Conservation (phyloP, 23 tunicate species). For the Halocynthia aurantium region DNA sequence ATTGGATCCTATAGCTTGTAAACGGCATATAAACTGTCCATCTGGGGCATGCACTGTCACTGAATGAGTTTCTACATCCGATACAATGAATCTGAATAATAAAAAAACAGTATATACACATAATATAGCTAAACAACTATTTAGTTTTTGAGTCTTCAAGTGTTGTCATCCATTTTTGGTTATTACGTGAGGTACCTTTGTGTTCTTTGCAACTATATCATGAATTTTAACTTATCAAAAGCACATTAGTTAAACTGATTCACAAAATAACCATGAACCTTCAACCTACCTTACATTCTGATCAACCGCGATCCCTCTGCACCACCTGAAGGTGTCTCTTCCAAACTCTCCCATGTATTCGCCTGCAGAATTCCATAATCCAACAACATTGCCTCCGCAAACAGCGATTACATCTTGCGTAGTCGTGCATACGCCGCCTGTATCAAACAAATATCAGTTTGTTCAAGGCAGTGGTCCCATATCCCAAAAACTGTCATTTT, state of each 20-base stretch:
- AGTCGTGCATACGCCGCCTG: conserved; percentile 35
- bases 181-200: neutral
- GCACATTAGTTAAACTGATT: neutral
- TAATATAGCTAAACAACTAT: no score
- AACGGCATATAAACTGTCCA: conserved; percentile 26
- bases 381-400: conserved; percentile 43
- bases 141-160: no score
- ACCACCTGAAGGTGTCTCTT: conserved; percentile 36
- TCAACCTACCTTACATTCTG: conserved; percentile 18
- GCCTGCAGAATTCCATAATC: conserved; percentile 31
- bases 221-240: neutral
- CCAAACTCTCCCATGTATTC: conserved; percentile 37
- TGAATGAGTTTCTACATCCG: conserved; percentile 27
- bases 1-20: conserved; percentile 3
- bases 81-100: conserved; percentile 23
- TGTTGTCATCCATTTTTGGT: neutral
- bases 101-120: neutral
- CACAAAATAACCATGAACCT: no score
- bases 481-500: no score
- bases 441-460: no score
- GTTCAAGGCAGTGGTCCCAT: no score
- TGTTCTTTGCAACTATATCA: neutral
- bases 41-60: conserved; percentile 34
- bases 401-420: conserved; percentile 22
- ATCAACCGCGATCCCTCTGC: conserved; percentile 44